Percentiles rank a stretch among this genome's conserved stretches.
Evolutionary conservation across 2,888 invertebrate species (phyloP).

Genomic region (Cephus rjabovi): DNA sequence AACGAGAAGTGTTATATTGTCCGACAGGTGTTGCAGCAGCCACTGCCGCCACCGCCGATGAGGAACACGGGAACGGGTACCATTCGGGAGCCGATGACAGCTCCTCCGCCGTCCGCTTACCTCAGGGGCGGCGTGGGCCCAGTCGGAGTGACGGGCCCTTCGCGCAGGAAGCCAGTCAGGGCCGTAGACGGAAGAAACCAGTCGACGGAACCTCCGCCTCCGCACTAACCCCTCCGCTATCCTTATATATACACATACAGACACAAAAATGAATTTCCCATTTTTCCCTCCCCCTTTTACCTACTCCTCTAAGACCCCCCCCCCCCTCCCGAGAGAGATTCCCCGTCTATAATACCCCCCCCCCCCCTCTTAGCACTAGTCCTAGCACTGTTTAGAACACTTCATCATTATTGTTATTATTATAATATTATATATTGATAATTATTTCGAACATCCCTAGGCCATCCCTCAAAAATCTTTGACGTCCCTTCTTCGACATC

Average conservation of each 20-base stretch:
- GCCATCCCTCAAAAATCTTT: conserved; percentile 14
- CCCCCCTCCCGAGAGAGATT: neutral
- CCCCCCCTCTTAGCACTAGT: conserved; percentile 63
- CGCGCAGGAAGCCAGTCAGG: conserved; percentile 67
- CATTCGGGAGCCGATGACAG: conserved; percentile 62
- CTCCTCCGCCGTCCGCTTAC: conserved; percentile 54
- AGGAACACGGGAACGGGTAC: conserved; percentile 64
- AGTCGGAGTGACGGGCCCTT: conserved; percentile 61
- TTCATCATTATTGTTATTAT: conserved; percentile 65
- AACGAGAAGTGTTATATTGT: conserved; percentile 18
- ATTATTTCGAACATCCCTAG: conserved; percentile 53
- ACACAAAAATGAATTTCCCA: conserved; percentile 8
- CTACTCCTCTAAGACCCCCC: conserved; percentile 23
- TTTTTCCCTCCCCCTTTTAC: conserved; percentile 18
- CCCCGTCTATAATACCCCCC: conserved; percentile 4
- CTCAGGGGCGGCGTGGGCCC: conserved; percentile 62
- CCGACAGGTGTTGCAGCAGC: conserved; percentile 60
- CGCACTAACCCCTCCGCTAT: conserved; percentile 64
- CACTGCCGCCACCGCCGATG: conserved; percentile 57
- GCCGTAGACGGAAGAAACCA: conserved; percentile 67
- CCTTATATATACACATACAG: conserved; percentile 35
- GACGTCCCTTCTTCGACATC: neutral
- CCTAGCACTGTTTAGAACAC: conserved; percentile 67
- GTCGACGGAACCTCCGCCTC: conserved; percentile 67
- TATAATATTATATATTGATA: conserved; percentile 59